phyloP scores from a whole-genome alignment of 2,888 invertebrate genomes.

The Coremacera marginata region DNA sequence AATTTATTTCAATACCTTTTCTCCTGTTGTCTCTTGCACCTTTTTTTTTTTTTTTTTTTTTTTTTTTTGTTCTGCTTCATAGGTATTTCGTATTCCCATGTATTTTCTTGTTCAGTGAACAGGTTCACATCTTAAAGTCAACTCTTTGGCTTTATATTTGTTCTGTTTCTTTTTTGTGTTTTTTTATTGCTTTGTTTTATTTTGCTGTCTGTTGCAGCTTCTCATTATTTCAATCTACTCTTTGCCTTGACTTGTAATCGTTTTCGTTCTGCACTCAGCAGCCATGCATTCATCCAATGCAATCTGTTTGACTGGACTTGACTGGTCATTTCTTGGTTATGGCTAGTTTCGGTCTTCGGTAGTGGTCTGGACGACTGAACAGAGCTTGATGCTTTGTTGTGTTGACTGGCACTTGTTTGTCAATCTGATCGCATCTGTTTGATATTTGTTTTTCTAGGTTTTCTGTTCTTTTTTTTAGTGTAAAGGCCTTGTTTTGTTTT shows the following conservation, averaged over 20 bases:
- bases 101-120: constrained; percentile 36
- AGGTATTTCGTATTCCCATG: constrained; percentile 14
- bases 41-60: not conserved
- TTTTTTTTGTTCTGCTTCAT: not conserved
- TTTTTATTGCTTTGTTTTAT: not conserved
- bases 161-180: not conserved
- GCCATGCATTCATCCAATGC: not conserved
- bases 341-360: not conserved
- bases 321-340: not conserved
- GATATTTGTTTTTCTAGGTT: not conserved
- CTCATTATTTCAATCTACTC: constrained; percentile 30
- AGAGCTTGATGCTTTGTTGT: constrained; percentile 3
- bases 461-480: not conserved
- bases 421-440: constrained; percentile 20
- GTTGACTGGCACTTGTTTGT: constrained; percentile 21
- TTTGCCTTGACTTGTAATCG: constrained; percentile 33
- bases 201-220: not conserved
- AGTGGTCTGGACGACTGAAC: not conserved
- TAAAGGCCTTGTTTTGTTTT: not conserved
- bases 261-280: constrained; percentile 19
- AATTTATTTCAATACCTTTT: constrained; percentile 5
- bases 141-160: constrained; percentile 4
- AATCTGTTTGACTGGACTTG: constrained; percentile 30
- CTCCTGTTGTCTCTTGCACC: not conserved
- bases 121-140: constrained; percentile 31